These are phyloP conservation scores for Lomographa bimaculata DNA, from an alignment of 2,888 invertebrate genomes.

Conservation along the genomic window DNA sequence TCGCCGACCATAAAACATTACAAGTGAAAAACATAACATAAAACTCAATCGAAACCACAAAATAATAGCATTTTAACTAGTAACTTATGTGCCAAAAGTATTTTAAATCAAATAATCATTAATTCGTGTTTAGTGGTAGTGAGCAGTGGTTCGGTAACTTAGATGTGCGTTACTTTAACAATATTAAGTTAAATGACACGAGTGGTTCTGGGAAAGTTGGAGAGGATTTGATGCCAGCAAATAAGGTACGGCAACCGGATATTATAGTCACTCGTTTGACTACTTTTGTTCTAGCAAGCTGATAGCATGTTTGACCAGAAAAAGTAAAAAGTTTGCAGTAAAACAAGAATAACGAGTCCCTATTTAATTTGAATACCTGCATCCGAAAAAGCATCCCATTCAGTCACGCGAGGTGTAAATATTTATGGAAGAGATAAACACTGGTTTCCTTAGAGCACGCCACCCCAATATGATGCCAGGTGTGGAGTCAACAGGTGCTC, in stretches of 20 bases:
- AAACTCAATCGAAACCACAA: conserved; percentile 30
- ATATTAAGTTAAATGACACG: conserved; percentile 57
- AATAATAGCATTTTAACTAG: conserved; percentile 17
- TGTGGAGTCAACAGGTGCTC: conserved; percentile 72
- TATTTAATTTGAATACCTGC: conserved; percentile 24
- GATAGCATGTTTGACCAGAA: conserved; percentile 2
- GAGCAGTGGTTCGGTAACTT: conserved; percentile 60
- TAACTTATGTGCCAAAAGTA: conserved; percentile 15
- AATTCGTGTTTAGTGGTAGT: conserved; percentile 72
- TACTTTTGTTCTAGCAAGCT: conserved; percentile 48
- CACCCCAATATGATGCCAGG: conserved; percentile 57
- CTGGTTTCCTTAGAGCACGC: conserved; percentile 46
- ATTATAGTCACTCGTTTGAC: conserved; percentile 65
- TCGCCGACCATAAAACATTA: conserved; percentile 44
- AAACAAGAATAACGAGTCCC: neutral
- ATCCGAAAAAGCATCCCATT: conserved; percentile 40
- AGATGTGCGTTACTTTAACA: conserved; percentile 49
- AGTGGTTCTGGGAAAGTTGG: conserved; percentile 39
- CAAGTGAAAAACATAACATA: conserved; percentile 43
- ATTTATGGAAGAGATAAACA: conserved; percentile 65
- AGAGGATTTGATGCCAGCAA: conserved; percentile 71
- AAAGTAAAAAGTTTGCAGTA: conserved; percentile 2
- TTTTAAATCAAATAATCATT: conserved; percentile 31
- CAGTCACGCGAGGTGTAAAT: conserved; percentile 64
- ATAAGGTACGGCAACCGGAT: conserved; percentile 79